A percentile compares a stretch with the other conserved stretches of the same genome.
phyloP scores from a whole-genome alignment of 2,888 invertebrate genomes.

The Himalopsyche japonica region DNA sequence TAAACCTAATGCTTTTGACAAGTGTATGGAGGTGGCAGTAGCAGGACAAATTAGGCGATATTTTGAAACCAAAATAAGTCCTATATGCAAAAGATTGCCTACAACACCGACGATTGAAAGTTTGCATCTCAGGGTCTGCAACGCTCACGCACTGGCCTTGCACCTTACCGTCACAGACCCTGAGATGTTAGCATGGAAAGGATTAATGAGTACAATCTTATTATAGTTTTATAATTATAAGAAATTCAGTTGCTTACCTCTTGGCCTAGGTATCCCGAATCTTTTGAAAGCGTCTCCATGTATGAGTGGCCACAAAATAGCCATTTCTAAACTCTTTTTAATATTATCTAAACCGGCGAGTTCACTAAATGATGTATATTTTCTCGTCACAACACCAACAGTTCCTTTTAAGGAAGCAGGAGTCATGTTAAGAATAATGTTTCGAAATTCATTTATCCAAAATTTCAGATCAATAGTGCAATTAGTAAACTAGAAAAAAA shows the following conservation, averaged over 20 bases:
- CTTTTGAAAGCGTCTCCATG: slow-evolving; percentile 58
- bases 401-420: slow-evolving; percentile 55
- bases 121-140: no score
- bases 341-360: slow-evolving; percentile 62
- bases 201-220: not conserved
- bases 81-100: no score
- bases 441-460: slow-evolving; percentile 33
- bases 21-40: no score
- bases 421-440: slow-evolving; percentile 46
- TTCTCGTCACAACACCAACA: slow-evolving; percentile 50
- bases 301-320: slow-evolving; percentile 62
- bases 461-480: not conserved
- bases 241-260: slow-evolving; percentile 46
- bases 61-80: no score
- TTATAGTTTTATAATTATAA: not conserved
- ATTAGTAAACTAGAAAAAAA: not conserved
- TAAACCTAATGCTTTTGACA: no score
- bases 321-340: slow-evolving; percentile 57
- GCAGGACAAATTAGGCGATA: no score
- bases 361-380: slow-evolving; percentile 51
- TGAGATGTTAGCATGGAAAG: no score
- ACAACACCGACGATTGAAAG: no score
- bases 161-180: no score
- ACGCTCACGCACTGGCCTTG: no score
- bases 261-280: slow-evolving; percentile 61